Percentiles rank a stretch among this genome's conserved stretches.
Conservation (phyloP, 2,797 vertebrate genomes). For the Aeoliscus strigatus region DNA sequence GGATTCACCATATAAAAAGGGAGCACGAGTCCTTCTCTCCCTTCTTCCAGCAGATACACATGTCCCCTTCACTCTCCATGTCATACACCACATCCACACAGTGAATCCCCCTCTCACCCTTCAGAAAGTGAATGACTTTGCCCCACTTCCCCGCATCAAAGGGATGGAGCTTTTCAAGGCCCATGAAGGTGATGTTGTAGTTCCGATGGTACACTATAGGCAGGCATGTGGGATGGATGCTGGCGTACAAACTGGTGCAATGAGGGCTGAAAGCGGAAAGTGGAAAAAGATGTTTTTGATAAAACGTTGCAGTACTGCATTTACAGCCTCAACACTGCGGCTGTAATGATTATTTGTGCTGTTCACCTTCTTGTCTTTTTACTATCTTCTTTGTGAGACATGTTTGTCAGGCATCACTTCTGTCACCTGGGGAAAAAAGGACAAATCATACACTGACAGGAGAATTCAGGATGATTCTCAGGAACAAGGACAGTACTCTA, state of each 20-base stretch:
- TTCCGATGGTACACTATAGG: constrained; percentile 90
- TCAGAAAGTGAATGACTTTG: constrained; percentile 89
- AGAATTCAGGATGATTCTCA: too few relatives aligned
- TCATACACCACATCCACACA: too few relatives aligned
- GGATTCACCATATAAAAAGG: too few relatives aligned
- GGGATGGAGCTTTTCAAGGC: constrained; percentile 92
- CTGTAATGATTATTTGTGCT: constrained; percentile 4
- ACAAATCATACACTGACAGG: constrained; percentile 1
- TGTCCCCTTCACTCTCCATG: too few relatives aligned
- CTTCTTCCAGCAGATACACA: too few relatives aligned
- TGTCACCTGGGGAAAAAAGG: constrained; percentile 41
- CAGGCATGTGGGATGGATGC: constrained; percentile 72
- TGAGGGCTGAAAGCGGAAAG: constrained; percentile 74
- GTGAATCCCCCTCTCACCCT: constrained; percentile 81
- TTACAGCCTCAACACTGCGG: too few relatives aligned
- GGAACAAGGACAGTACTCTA: too few relatives aligned
- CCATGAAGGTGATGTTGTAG: constrained; percentile 97
- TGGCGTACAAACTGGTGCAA: constrained; percentile 76
- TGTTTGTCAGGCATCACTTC: constrained; percentile 58
- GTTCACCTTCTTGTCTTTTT: constrained; percentile 59
- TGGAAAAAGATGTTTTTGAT: not conserved
- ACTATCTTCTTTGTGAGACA: constrained; percentile 68
- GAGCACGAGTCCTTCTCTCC: too few relatives aligned
- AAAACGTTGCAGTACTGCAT: too few relatives aligned
- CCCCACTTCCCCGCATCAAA: constrained; percentile 97